Evolutionary conservation across 2,888 invertebrate genomes (phyloP).

Genomic region (Odontocerum albicorne): DNA sequence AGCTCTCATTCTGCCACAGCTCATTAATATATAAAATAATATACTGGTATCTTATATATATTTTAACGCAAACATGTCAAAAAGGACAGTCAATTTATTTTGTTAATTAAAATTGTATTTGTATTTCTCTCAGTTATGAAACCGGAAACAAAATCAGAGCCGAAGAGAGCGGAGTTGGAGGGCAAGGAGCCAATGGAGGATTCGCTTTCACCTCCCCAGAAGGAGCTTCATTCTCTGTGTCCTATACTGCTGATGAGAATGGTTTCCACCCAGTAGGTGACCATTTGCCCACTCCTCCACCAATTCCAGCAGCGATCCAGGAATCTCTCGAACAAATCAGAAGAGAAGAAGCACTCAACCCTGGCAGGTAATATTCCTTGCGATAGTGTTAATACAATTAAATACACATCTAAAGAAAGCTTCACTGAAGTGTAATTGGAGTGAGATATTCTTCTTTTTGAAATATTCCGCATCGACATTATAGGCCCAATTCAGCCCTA

Average conservation of each 20-base stretch:
- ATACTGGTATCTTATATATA: too few species aligned
- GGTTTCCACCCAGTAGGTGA: constrained; percentile 59
- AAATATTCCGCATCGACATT: too few species aligned
- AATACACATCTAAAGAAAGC: too few species aligned
- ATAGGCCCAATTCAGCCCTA: too few species aligned
- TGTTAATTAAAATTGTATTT: too few species aligned
- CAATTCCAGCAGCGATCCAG: constrained; percentile 60
- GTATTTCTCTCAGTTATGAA: constrained; percentile 52
- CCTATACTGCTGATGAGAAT: constrained; percentile 60
- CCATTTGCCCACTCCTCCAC: constrained; percentile 61
- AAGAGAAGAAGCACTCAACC: constrained; percentile 27
- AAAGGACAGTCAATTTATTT: too few species aligned
- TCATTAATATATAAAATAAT: too few species aligned
- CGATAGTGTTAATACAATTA: too few species aligned
- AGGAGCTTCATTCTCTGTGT: constrained; percentile 56
- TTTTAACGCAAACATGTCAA: not conserved
- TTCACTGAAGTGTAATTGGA: too few species aligned
- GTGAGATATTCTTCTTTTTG: too few species aligned
- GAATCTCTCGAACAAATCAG: constrained; percentile 48
- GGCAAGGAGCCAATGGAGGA: constrained; percentile 51
- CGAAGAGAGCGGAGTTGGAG: constrained; percentile 50
- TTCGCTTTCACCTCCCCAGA: constrained; percentile 62
- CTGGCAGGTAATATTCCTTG: constrained; percentile 25
- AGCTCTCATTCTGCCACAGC: too few species aligned
- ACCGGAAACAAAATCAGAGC: constrained; percentile 67